These are phyloP conservation scores for Meloidogyne floridensis DNA, from an alignment of 1,140 invertebrate species.

Conservation along the genomic window DNA sequence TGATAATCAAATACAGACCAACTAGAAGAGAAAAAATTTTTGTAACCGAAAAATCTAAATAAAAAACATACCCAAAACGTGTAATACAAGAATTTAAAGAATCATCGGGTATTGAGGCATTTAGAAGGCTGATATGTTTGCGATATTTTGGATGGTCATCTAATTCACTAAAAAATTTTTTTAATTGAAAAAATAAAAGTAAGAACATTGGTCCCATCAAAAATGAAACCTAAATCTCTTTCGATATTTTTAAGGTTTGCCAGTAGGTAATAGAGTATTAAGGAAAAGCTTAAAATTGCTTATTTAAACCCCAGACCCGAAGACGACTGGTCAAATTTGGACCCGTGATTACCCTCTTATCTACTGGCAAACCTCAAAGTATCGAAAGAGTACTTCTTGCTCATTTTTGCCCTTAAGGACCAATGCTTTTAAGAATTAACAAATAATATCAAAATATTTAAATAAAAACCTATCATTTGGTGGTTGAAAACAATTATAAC, in stretches of 20 bases:
- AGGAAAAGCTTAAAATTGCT: no score
- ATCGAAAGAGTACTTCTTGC: no score
- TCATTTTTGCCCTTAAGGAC: no score
- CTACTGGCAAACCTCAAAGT: no score
- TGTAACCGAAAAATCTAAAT: background rate
- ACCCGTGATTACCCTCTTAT: no score
- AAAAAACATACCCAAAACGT: constrained; percentile 41
- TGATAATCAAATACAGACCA: constrained; percentile 54
- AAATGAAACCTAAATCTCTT: no score
- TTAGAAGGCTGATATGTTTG: constrained; percentile 43
- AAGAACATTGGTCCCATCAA: no score
- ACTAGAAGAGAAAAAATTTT: constrained; percentile 28
- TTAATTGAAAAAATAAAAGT: background rate
- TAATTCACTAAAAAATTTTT: constrained; percentile 14
- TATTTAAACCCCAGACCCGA: no score
- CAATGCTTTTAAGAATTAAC: background rate
- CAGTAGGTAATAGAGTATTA: no score
- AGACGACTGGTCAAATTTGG: no score
- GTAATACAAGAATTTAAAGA: constrained; percentile 35
- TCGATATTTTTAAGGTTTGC: no score
- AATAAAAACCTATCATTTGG: background rate
- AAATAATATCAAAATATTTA: background rate
- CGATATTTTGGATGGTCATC: constrained; percentile 31
- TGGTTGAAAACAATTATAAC: constrained; percentile 42
- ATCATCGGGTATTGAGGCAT: constrained; percentile 51